phyloP scores from a whole-genome alignment of 2,797 vertebrate genomes.

The Hypotaenidia philippensis region DNA sequence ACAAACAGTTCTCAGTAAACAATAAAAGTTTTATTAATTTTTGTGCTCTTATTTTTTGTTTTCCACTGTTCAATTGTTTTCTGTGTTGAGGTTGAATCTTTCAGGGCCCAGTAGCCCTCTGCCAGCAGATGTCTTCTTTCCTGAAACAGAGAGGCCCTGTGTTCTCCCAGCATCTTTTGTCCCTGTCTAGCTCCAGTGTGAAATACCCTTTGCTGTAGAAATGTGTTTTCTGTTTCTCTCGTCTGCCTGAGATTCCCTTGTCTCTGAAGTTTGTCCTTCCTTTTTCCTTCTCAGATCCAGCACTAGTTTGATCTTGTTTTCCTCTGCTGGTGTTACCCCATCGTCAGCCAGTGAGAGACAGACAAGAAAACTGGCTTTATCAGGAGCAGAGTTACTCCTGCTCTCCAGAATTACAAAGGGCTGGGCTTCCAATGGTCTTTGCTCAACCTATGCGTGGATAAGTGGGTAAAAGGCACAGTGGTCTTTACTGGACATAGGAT shows the following conservation, averaged over 20 bases:
- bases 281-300: neutral
- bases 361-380: neutral
- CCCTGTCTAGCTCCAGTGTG: neutral
- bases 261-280: neutral
- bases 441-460: neutral
- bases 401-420: neutral
- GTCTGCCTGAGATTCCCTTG: neutral
- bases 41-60: neutral
- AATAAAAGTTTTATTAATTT: neutral
- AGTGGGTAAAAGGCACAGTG: neutral
- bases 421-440: neutral
- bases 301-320: constrained; percentile 16
- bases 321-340: neutral
- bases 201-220: neutral
- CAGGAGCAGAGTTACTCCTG: neutral
- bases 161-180: neutral
- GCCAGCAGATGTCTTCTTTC: constrained; percentile 2
- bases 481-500: neutral
- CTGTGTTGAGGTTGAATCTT: constrained; percentile 10
- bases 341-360: neutral
- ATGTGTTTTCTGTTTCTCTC: neutral
- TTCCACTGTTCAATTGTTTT: neutral
- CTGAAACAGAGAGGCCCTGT: neutral
- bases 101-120: neutral
- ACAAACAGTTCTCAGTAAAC: neutral